Evolutionary conservation across 30 jellyfish, hydroid and myxozoan genomes (phyloP).

Genomic region (Sanderia malayensis): DNA sequence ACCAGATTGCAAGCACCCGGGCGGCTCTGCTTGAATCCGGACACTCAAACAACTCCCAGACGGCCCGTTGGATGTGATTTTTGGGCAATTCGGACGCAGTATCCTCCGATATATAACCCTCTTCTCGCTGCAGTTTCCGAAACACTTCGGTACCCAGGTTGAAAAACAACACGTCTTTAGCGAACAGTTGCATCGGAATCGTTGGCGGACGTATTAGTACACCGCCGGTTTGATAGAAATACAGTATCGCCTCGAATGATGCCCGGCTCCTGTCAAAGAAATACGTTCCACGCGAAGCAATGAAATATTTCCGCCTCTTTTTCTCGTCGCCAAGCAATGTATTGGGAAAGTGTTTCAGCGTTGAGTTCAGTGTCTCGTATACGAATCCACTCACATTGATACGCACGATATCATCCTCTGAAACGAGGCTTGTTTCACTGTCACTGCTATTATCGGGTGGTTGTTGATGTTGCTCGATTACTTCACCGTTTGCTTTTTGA

Average conservation of each 20-base stretch:
- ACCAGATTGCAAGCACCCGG: constrained; percentile 85
- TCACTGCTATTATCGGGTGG: constrained; percentile 12
- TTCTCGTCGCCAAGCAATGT: constrained; percentile 81
- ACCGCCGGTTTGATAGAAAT: constrained; percentile 89
- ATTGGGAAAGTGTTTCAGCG: constrained; percentile 70
- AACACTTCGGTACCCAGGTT: constrained; percentile 86
- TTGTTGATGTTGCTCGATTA: not conserved
- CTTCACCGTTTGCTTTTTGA: constrained; percentile 12
- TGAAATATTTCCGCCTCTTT: constrained; percentile 41
- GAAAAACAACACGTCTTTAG: constrained; percentile 80
- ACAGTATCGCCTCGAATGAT: constrained; percentile 92
- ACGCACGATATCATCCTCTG: constrained; percentile 67
- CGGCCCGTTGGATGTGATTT: constrained; percentile 64
- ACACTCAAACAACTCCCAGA: constrained; percentile 90
- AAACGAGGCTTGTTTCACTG: constrained; percentile 2
- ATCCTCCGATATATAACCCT: constrained; percentile 83
- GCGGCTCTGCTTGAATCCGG: constrained; percentile 91
- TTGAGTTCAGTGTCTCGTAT: constrained; percentile 75
- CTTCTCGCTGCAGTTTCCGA: constrained; percentile 65
- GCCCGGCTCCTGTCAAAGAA: constrained; percentile 89
- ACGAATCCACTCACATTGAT: constrained; percentile 89
- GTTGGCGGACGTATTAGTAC: constrained; percentile 84
- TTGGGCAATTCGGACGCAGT: constrained; percentile 60
- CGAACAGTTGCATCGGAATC: constrained; percentile 83
- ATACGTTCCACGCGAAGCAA: constrained; percentile 67